A percentile compares a stretch with the other conserved stretches of the same genome.
phyloP scores from a whole-genome alignment of 2,797 vertebrate genomes.

The Acipenser oxyrinchus region DNA sequence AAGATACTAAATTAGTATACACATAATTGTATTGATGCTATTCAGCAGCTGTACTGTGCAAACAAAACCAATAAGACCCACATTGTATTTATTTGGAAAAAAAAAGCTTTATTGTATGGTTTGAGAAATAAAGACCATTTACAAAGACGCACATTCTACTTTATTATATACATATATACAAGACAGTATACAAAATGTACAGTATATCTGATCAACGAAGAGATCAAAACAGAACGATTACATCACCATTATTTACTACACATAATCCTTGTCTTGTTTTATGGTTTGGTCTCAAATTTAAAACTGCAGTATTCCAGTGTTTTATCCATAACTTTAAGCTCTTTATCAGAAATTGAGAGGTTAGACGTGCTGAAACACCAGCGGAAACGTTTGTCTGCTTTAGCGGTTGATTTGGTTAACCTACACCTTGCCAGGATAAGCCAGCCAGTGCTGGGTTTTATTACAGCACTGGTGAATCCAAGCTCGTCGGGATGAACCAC shows the following conservation, averaged over 20 bases:
- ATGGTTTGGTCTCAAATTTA: too few relatives aligned
- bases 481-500: too few relatives aligned
- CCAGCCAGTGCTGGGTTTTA: too few relatives aligned
- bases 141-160: slow-evolving; percentile 72
- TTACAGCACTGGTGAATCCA: too few relatives aligned
- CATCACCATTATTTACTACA: slow-evolving; percentile 16
- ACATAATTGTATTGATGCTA: neutral
- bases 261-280: neutral
- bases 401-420: too few relatives aligned
- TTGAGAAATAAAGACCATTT: slow-evolving; percentile 53
- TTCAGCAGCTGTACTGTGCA: neutral
- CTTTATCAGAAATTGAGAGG: too few relatives aligned
- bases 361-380: too few relatives aligned
- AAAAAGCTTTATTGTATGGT: slow-evolving; percentile 64
- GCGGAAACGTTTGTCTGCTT: too few relatives aligned
- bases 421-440: too few relatives aligned
- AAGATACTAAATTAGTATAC: too few relatives aligned
- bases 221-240: slow-evolving; percentile 18
- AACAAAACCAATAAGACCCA: neutral
- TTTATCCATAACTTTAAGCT: too few relatives aligned
- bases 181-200: slow-evolving; percentile 56
- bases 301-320: too few relatives aligned
- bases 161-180: slow-evolving; percentile 71
- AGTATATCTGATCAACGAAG: slow-evolving; percentile 40
- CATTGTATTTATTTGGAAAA: slow-evolving; percentile 7